These are phyloP conservation scores for Pilophorus perplexus DNA, from an alignment of 2,888 invertebrate genomes.

Conservation along the genomic window DNA sequence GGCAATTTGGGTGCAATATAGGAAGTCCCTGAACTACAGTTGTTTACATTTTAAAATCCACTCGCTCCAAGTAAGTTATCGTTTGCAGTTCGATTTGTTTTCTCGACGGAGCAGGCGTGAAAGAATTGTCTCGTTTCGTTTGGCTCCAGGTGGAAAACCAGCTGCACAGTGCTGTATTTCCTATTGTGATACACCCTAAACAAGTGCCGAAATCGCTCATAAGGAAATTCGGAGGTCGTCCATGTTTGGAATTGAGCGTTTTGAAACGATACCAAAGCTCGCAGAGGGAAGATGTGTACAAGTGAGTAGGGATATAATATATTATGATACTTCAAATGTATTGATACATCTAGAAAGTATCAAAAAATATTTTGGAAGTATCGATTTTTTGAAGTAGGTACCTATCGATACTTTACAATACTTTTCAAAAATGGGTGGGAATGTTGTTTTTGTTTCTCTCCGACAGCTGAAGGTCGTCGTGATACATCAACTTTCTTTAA, in stretches of 20 bases:
- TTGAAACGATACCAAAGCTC: constrained; percentile 58
- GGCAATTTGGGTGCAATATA: constrained; percentile 69
- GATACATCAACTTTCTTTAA: too few species aligned
- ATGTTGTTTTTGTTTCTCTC: too few species aligned
- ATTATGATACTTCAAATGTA: too few species aligned
- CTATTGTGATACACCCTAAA: constrained; percentile 64
- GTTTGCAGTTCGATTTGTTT: not conserved
- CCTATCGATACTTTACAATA: too few species aligned
- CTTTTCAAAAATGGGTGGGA: too few species aligned
- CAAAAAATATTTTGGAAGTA: too few species aligned
- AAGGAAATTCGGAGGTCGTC: constrained; percentile 57
- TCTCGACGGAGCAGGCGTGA: too few species aligned
- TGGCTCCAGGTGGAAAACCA: constrained; percentile 75
- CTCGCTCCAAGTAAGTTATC: constrained; percentile 56
- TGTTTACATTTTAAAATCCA: constrained; percentile 69
- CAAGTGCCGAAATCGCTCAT: constrained; percentile 53
- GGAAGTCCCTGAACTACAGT: constrained; percentile 67
- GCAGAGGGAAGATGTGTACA: constrained; percentile 60
- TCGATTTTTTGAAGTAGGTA: too few species aligned
- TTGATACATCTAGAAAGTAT: too few species aligned
- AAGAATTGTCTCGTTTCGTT: too few species aligned
- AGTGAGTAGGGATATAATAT: too few species aligned
- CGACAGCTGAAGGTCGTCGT: too few species aligned
- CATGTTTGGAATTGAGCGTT: constrained; percentile 61
- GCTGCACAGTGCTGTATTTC: constrained; percentile 66